Conservation (phyloP, 2,113 vertebrate species). For the Pycnonotus jocosus region DNA sequence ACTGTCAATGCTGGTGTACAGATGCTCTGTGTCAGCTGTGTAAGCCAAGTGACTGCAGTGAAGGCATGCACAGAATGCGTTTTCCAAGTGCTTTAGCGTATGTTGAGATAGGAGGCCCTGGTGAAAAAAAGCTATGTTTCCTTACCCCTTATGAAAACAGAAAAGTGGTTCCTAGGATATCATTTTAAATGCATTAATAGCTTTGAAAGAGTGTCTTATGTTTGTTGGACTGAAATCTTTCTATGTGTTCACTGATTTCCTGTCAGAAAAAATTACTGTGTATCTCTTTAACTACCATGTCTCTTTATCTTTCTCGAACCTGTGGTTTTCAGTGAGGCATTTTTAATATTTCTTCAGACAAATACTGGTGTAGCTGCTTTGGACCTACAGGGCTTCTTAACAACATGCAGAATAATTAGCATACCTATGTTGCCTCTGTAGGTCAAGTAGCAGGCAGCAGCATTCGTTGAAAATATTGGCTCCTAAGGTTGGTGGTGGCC, state of each 20-base stretch:
- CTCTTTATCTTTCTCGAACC: neutral
- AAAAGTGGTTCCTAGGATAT: neutral
- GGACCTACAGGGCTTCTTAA: neutral
- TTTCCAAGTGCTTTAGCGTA: neutral
- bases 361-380: neutral
- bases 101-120: neutral
- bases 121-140: neutral
- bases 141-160: neutral
- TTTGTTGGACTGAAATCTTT: neutral
- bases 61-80: accelerated
- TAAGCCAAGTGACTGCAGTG: neutral
- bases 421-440: accelerated
- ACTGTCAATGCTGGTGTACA: neutral
- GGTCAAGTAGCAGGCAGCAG: neutral
- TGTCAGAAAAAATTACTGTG: neutral
- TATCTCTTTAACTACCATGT: neutral
- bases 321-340: neutral
- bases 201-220: neutral
- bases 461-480: neutral
- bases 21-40: neutral
- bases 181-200: neutral
- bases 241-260: neutral
- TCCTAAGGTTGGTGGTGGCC: neutral
- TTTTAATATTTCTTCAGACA: neutral
- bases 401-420: neutral